Percentiles rank a stretch among this genome's conserved stretches.
These are phyloP conservation scores for Nibea coibor DNA, from an alignment of 2,113 vertebrate genomes.

Conservation along the genomic window DNA sequence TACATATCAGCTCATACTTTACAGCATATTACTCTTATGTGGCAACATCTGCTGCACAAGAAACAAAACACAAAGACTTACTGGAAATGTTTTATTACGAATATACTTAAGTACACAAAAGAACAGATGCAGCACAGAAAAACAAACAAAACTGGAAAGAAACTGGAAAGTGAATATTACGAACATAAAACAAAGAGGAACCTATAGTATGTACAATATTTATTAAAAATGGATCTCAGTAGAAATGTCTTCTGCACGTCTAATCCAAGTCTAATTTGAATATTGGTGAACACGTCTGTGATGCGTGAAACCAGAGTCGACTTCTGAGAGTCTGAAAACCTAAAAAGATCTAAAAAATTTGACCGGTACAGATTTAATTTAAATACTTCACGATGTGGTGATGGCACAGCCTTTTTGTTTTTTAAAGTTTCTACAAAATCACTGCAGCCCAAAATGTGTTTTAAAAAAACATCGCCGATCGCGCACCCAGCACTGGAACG, in stretches of 20 bases:
- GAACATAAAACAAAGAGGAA: conserved; percentile 58
- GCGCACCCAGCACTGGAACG: conserved; percentile 40
- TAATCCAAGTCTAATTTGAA: conserved; percentile 35
- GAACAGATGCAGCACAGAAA: conserved; percentile 60
- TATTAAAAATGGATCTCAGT: conserved; percentile 63
- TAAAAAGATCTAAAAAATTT: conserved; percentile 49
- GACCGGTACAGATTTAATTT: conserved; percentile 47
- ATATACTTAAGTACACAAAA: conserved; percentile 73
- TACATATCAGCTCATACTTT: not conserved
- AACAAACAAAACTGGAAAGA: conserved; percentile 18
- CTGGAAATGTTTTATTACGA: conserved; percentile 81
- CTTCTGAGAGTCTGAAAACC: conserved; percentile 39
- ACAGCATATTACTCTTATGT: not conserved
- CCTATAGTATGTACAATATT: conserved; percentile 75
- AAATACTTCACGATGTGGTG: conserved; percentile 57
- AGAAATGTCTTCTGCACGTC: conserved; percentile 46
- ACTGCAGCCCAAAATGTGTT: conserved; percentile 41
- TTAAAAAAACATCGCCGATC: conserved; percentile 46
- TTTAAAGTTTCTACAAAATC: conserved; percentile 47
- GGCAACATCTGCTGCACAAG: not conserved
- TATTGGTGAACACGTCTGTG: conserved; percentile 16
- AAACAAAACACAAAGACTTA: conserved; percentile 38
- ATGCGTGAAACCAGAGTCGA: conserved; percentile 24
- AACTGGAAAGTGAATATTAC: conserved; percentile 52
- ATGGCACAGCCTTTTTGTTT: conserved; percentile 42